Percentiles rank a stretch among this genome's conserved stretches.
phyloP scores from a whole-genome alignment of 1,140 invertebrate species.

The Portunus trituberculatus region DNA sequence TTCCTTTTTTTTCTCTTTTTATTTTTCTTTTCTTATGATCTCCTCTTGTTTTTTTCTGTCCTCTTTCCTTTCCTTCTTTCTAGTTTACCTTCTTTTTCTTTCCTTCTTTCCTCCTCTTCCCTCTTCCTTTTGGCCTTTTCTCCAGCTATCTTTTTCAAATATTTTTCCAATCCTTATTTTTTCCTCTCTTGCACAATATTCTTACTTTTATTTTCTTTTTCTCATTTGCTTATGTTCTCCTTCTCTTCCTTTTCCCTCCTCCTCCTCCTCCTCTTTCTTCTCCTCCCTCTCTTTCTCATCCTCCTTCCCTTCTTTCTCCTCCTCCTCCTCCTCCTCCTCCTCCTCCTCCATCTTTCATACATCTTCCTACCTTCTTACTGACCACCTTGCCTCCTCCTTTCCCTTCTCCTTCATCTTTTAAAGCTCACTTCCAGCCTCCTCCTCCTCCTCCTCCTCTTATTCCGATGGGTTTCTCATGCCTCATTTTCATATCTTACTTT shows the following conservation, averaged over 20 bases:
- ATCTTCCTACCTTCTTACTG: too few relatives aligned
- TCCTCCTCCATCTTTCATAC: too few relatives aligned
- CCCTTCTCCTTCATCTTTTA: too few relatives aligned
- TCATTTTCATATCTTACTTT: too few relatives aligned
- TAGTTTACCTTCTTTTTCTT: background rate
- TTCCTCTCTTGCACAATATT: background rate
- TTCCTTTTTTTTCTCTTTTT: background rate
- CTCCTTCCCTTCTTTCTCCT: background rate
- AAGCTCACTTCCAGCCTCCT: too few relatives aligned
- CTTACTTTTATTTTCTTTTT: background rate
- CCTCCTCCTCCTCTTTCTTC: background rate
- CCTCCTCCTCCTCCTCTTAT: too few relatives aligned
- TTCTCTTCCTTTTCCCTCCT: background rate
- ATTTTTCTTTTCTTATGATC: background rate
- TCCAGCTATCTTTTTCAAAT: background rate
- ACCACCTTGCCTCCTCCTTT: too few relatives aligned
- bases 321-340: background rate
- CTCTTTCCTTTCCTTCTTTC: too few relatives aligned
- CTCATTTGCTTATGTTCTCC: background rate
- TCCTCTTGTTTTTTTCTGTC: background rate
- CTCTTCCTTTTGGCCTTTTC: too few relatives aligned
- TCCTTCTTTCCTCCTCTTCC: too few relatives aligned
- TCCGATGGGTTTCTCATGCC: too few relatives aligned
- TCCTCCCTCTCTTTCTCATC: background rate
- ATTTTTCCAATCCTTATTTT: background rate